Evolutionary conservation across 30 jellyfish, hydroid and myxozoan species (phyloP).

Genomic region (Morbakka virulenta): DNA sequence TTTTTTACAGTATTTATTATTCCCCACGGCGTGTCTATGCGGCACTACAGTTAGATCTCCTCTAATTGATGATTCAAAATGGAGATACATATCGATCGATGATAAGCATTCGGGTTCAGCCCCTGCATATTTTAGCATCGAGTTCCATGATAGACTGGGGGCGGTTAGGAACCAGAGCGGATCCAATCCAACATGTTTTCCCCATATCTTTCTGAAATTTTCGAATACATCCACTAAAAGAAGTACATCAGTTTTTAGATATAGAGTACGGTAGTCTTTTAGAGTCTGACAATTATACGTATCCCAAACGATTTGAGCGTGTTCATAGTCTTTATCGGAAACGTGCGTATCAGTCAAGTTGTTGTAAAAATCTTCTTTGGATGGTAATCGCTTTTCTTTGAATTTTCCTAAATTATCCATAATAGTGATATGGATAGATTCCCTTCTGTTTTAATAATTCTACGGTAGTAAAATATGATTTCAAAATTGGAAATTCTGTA

Average conservation of each 20-base stretch:
- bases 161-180: constrained; percentile 36
- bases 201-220: constrained; percentile 22
- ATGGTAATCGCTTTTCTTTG: constrained; percentile 26
- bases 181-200: constrained; percentile 22
- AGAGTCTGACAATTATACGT: not conserved
- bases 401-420: constrained; percentile 32
- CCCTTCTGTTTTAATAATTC: constrained; percentile 57
- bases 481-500: too few relatives aligned
- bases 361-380: constrained; percentile 12
- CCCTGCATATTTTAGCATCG: too few relatives aligned
- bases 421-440: constrained; percentile 57
- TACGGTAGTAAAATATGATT: too few relatives aligned
- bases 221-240: constrained; percentile 50
- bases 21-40: too few relatives aligned
- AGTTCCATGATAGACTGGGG: constrained; percentile 42
- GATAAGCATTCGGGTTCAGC: too few relatives aligned
- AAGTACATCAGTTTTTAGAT: constrained; percentile 24
- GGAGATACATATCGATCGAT: too few relatives aligned
- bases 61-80: too few relatives aligned
- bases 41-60: too few relatives aligned
- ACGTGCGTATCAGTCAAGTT: constrained; percentile 1
- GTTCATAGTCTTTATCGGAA: constrained; percentile 44
- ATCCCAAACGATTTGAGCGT: constrained; percentile 34
- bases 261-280: constrained; percentile 34
- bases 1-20: too few relatives aligned